Evolutionary conservation across 2,888 invertebrate genomes (phyloP).

Genomic region (Sarcophaga subvicina): DNA sequence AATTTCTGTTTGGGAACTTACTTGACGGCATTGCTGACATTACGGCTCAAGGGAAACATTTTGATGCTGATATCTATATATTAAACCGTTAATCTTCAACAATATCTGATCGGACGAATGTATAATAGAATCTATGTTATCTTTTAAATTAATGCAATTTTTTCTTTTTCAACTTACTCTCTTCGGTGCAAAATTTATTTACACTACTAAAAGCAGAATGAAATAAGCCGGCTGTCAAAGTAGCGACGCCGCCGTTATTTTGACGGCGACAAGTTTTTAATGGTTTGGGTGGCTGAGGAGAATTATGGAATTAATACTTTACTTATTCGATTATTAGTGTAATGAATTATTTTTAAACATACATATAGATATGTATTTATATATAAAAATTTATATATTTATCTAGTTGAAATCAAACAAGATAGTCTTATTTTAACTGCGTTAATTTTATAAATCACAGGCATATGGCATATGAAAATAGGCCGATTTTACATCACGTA

Average conservation of each 20-base stretch:
- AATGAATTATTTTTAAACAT: too few species aligned
- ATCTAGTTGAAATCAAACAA: too few species aligned
- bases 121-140: constrained; percentile 29
- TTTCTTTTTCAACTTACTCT: background rate
- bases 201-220: background rate
- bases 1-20: constrained; percentile 30
- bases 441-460: too few species aligned
- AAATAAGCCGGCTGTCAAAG: background rate
- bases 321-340: too few species aligned
- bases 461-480: background rate
- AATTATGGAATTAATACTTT: too few species aligned
- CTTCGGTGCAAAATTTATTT: background rate
- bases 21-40: constrained; percentile 59
- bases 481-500: background rate
- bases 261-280: background rate
- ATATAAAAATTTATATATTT: too few species aligned
- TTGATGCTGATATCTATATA: background rate
- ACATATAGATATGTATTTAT: too few species aligned
- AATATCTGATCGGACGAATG: constrained; percentile 36
- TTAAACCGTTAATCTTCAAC: constrained; percentile 30
- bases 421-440: too few species aligned
- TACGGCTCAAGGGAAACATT: constrained; percentile 65
- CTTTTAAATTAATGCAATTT: constrained; percentile 4
- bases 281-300: background rate
- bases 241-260: background rate